A percentile compares a stretch with the other conserved stretches of the same genome.
These are phyloP conservation scores for Struthio camelus DNA, from an alignment of 2,113 vertebrate species.

Conservation along the genomic window DNA sequence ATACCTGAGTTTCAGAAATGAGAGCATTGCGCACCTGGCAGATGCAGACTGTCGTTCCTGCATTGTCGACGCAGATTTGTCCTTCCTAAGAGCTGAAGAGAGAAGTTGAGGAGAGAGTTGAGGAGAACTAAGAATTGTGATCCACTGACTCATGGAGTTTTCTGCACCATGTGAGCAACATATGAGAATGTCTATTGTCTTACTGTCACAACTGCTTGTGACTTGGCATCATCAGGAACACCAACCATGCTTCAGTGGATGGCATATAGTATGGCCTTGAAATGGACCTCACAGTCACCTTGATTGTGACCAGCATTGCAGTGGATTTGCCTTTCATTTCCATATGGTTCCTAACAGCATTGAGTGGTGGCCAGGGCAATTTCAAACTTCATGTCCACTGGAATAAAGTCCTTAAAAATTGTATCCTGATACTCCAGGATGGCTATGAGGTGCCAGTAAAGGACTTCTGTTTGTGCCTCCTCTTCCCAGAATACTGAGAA, in stretches of 20 bases:
- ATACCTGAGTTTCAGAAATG: background rate
- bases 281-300: background rate
- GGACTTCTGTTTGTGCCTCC: background rate
- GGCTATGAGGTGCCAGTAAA: background rate
- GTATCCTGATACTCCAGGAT: background rate
- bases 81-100: background rate
- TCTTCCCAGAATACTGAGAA: background rate
- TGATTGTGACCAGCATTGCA: background rate
- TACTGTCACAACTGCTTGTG: background rate
- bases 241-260: background rate
- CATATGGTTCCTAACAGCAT: background rate
- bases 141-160: background rate
- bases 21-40: too few relatives aligned
- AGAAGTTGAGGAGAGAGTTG: too few relatives aligned
- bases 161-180: background rate
- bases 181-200: background rate
- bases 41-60: background rate
- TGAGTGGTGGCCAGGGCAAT: background rate
- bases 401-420: background rate
- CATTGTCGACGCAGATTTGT: too few relatives aligned
- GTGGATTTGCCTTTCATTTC: background rate
- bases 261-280: background rate
- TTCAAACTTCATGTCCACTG: background rate
- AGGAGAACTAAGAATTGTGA: background rate
- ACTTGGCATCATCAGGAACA: background rate